These are phyloP conservation scores for Geococcyx californianus DNA, from an alignment of 2,113 vertebrate species.

Conservation along the genomic window DNA sequence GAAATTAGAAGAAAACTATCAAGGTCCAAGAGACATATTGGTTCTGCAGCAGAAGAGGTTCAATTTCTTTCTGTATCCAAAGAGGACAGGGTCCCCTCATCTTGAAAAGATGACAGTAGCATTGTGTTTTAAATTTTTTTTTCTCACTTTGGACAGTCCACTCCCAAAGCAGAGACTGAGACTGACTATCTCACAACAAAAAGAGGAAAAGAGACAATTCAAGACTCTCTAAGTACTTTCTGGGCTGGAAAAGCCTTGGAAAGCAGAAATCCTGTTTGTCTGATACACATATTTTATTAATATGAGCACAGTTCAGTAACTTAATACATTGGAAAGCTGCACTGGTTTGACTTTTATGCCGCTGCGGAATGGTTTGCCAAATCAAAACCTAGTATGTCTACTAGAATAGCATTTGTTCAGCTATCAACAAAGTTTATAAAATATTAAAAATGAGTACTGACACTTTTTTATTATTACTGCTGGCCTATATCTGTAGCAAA, in stretches of 20 bases:
- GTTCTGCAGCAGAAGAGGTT: background rate
- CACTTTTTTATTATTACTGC: background rate
- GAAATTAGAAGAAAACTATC: background rate
- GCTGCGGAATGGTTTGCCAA: background rate
- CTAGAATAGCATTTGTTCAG: background rate
- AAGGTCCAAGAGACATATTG: background rate
- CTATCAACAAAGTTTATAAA: background rate
- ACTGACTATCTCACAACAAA: background rate
- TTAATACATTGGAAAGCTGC: background rate
- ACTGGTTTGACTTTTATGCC: background rate
- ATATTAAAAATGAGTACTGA: background rate
- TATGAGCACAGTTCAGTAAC: background rate
- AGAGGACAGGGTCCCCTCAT: background rate
- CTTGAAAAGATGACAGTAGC: background rate
- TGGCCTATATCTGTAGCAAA: background rate
- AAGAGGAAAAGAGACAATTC: background rate
- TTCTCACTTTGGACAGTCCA: background rate
- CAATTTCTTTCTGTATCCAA: background rate
- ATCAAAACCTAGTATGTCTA: background rate
- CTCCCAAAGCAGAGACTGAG: background rate
- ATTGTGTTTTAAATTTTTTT: background rate
- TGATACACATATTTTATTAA: background rate
- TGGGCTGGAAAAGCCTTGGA: background rate
- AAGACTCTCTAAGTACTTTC: background rate
- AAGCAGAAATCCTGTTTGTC: background rate